Evolutionary conservation across 1,140 invertebrate genomes (phyloP), one percentile per base, ranked within the genome.

Genomic region (Macrostomum lignano): DNA sequence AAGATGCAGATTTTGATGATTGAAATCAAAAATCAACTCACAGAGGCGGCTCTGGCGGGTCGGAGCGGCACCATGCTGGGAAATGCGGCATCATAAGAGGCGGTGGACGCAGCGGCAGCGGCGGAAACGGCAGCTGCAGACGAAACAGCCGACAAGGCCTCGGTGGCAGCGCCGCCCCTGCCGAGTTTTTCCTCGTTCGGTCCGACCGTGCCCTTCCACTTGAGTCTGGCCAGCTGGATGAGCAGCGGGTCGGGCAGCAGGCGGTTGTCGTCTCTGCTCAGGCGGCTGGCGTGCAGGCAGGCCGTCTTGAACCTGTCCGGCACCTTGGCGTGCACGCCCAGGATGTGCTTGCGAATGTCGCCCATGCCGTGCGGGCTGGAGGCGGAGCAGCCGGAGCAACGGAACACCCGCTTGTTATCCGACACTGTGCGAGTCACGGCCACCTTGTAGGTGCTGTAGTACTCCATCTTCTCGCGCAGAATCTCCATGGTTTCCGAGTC

Each of bases 381-480:
- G 10, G 13, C 14, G 3, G 19, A 25, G 26, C 32, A 33, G 20
- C 13, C 32, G 3, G 32, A 33, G 19, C 32, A 33, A 25, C 13
- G 11, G 28, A 17, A 33, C 13, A 25, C 26, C 32, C 19, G 13
- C 20, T 30, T 14, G 6, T 13, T 5, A 6, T 14, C 11, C 7
- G 28, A 17, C 9, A 25, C 32, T 15, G 14, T 5, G 17, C 32
- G 32, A 24, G 26, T n/a, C 9, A 33, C 26, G 20, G 14, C 24
- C 10, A 33, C 19, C 13, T 14, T 17, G 19, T 22, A 33, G 10
- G 24, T 20, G 4, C 10, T 15, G 20, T 33, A 33, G 5, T 17
- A 14, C 10, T 33, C 26, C 32, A 33, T 33, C 17, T 24, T 33
- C n/a, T 24, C 22, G 4, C 26, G 32, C 17, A 33, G 32, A 24